Evolutionary conservation across 2,888 invertebrate genomes (phyloP).

Genomic region (Eurois occulta): DNA sequence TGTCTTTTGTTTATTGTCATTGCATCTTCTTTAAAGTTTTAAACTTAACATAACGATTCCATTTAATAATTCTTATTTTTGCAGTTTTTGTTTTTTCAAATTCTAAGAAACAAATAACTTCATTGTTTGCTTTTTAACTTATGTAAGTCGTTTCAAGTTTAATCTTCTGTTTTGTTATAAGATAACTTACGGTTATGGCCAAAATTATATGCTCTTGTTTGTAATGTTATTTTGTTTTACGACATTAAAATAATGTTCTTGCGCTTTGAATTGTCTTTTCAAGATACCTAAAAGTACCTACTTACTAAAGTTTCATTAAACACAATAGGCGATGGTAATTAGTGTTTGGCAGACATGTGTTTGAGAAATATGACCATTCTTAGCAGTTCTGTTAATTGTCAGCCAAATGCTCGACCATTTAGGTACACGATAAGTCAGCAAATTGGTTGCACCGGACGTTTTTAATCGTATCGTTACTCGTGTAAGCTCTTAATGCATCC

Average conservation of each 20-base stretch:
- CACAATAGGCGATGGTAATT: slow-evolving; percentile 1
- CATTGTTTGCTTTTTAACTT: slow-evolving; percentile 26
- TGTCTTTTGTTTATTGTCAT: background rate
- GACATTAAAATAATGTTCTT: slow-evolving; percentile 5
- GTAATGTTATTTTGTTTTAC: slow-evolving; percentile 16
- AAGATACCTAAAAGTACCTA: background rate
- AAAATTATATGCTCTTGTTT: slow-evolving; percentile 20
- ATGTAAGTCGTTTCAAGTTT: slow-evolving; percentile 29
- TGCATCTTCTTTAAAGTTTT: background rate
- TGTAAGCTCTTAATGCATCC: slow-evolving; percentile 9
- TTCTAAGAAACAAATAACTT: slow-evolving; percentile 30
- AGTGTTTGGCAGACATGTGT: background rate
- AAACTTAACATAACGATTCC: background rate
- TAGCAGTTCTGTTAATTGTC: background rate
- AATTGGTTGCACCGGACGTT: slow-evolving; percentile 13
- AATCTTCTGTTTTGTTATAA: slow-evolving; percentile 38
- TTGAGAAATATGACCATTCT: background rate
- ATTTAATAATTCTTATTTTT: slow-evolving; percentile 1
- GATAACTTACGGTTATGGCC: slow-evolving; percentile 11
- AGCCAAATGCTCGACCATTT: background rate
- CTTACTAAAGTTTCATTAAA: background rate
- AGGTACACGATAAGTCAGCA: slow-evolving; percentile 10
- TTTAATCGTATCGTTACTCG: background rate
- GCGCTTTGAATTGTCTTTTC: background rate
- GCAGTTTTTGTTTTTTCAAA: slow-evolving; percentile 5